A percentile compares a stretch with the other conserved stretches of the same genome.
These are phyloP conservation scores for Parotia lawesii DNA, from an alignment of 2,113 vertebrate species.

Conservation along the genomic window DNA sequence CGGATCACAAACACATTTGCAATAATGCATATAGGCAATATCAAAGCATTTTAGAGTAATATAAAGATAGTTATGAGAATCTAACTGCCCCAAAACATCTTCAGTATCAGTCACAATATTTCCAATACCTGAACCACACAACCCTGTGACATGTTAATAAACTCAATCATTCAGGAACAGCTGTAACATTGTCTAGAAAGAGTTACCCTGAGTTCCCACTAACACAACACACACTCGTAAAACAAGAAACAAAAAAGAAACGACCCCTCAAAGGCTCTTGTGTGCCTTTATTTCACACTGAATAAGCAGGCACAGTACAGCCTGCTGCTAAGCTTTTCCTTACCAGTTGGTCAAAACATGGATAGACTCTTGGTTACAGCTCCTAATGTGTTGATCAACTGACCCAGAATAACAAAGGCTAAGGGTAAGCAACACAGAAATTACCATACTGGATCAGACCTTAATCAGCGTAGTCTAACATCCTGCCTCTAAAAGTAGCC, in stretches of 20 bases:
- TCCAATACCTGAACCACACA: not conserved
- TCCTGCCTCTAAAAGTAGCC: not conserved
- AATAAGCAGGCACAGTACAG: constrained; percentile 35
- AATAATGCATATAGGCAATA: not conserved
- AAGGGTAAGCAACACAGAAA: constrained; percentile 33
- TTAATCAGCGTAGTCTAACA: not conserved
- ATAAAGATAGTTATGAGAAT: not conserved
- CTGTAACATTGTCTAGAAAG: not conserved
- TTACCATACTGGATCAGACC: not conserved
- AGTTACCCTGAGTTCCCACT: not conserved
- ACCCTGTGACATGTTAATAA: not conserved
- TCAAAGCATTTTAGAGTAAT: not conserved
- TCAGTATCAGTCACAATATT: not conserved
- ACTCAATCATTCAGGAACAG: not conserved
- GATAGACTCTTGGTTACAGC: constrained; percentile 33
- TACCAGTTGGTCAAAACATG: constrained; percentile 50
- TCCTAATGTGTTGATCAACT: constrained; percentile 41
- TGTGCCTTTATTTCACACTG: constrained; percentile 55
- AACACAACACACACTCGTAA: not conserved
- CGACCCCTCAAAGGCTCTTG: constrained; percentile 33
- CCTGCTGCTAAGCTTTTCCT: constrained; percentile 42
- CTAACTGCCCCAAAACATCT: not conserved
- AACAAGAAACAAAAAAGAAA: constrained; percentile 31
- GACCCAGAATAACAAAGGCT: constrained; percentile 46
- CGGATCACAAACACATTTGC: not conserved